These are phyloP conservation scores for Leucoptera coffeella DNA, from an alignment of 2,888 invertebrate genomes.

Conservation along the genomic window DNA sequence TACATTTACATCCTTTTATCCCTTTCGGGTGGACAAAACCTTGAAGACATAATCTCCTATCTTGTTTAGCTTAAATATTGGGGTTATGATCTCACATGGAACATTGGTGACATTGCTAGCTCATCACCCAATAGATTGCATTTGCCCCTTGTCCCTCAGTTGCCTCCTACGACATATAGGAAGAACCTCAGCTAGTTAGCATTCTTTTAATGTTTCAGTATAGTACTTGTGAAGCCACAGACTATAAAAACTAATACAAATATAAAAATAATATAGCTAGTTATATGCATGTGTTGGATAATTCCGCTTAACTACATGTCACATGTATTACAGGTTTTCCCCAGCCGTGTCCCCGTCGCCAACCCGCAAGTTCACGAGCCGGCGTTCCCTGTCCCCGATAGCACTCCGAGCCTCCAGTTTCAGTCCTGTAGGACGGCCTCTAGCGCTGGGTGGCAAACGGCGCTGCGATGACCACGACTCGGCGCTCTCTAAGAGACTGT, in stretches of 20 bases:
- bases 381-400: slow-evolving; percentile 85
- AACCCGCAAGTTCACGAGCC: slow-evolving; percentile 74
- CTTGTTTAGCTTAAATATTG: too few relatives aligned
- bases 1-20: background rate
- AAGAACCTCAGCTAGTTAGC: slow-evolving; percentile 28
- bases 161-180: too few relatives aligned
- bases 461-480: slow-evolving; percentile 57
- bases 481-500: slow-evolving; percentile 32
- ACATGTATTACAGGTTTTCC: slow-evolving; percentile 30
- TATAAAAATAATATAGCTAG: too few relatives aligned
- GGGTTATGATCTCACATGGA: too few relatives aligned
- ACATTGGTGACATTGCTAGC: too few relatives aligned
- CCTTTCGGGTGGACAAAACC: too few relatives aligned
- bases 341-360: slow-evolving; percentile 74
- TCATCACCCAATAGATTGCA: too few relatives aligned
- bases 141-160: too few relatives aligned
- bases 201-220: slow-evolving; percentile 15
- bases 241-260: too few relatives aligned
- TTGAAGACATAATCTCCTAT: too few relatives aligned
- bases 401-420: slow-evolving; percentile 72
- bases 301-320: background rate
- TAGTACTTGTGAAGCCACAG: too few relatives aligned
- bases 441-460: slow-evolving; percentile 51
- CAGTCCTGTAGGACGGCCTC: slow-evolving; percentile 57
- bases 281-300: too few relatives aligned